Evolutionary conservation across 1,140 invertebrate genomes (phyloP).

Genomic region (Lineus longissimus): DNA sequence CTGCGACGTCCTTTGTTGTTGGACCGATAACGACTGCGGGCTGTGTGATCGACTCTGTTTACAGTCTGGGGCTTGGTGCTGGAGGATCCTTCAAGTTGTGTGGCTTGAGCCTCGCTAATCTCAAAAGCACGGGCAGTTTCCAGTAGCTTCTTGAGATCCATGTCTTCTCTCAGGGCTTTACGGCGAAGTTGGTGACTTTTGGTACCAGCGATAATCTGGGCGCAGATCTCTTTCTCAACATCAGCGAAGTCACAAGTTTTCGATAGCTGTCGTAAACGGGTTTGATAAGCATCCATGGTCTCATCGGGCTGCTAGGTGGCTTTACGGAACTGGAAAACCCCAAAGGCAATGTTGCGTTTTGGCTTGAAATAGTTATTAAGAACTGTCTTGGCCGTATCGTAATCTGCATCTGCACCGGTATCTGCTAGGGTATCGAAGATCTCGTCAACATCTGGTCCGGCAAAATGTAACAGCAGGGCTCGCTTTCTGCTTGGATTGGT

Average conservation of each 20-base stretch:
- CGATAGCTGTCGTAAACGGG: background rate
- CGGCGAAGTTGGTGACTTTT: background rate
- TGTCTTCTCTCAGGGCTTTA: background rate
- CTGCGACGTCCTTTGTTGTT: too few species aligned
- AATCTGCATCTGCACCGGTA: background rate
- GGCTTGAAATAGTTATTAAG: background rate
- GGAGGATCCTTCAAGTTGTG: too few species aligned
- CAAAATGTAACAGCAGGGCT: conserved; percentile 20
- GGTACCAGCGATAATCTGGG: background rate
- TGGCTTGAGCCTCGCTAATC: too few species aligned
- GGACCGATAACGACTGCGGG: too few species aligned
- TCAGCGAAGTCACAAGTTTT: background rate
- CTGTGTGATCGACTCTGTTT: too few species aligned
- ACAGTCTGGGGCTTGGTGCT: too few species aligned
- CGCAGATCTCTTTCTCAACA: background rate
- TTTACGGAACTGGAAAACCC: background rate
- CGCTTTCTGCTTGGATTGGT: conserved; percentile 7
- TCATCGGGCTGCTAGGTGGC: background rate
- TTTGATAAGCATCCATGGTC: conserved; percentile 5
- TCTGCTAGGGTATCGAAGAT: conserved; percentile 16
- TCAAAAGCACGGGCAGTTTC: background rate
- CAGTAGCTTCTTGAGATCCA: background rate
- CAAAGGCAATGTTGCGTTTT: background rate
- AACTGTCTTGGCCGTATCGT: background rate
- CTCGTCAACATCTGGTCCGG: conserved; percentile 12